phyloP scores from a whole-genome alignment of 1,140 invertebrate genomes.

The Arion vulgaris region DNA sequence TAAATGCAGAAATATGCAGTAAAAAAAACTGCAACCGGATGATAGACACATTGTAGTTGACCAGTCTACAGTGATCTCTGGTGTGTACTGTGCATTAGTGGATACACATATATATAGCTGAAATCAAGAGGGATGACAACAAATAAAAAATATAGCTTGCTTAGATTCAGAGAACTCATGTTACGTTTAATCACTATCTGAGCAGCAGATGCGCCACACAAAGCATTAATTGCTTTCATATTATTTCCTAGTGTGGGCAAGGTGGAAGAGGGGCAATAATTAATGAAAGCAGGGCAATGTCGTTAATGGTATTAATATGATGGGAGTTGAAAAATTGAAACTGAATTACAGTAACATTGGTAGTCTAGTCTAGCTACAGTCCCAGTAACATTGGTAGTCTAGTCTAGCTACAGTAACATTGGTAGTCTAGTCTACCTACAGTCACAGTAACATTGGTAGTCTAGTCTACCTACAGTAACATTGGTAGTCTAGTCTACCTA shows the following conservation, averaged over 20 bases:
- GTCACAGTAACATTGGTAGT: too few species aligned
- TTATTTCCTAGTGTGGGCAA: background rate
- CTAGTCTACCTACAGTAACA: too few species aligned
- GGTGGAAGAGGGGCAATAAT: background rate
- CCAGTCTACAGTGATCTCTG: background rate
- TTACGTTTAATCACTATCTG: background rate
- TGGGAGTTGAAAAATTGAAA: background rate
- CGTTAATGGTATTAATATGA: background rate
- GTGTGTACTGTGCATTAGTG: background rate
- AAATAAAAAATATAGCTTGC: too few species aligned
- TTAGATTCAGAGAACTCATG: too few species aligned
- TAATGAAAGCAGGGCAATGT: background rate
- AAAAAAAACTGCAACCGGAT: too few species aligned
- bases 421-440: too few species aligned
- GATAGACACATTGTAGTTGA: background rate
- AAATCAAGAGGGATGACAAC: background rate
- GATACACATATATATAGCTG: conserved; percentile 2
- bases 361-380: background rate
- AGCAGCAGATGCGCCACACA: background rate
- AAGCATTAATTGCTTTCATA: background rate
- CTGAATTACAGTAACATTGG: background rate
- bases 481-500: too few species aligned
- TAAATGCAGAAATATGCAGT: too few species aligned
- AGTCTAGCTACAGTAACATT: too few species aligned
- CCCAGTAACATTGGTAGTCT: too few species aligned